Base-by-base conservation (phyloP, 2,113 vertebrate species). In the Otolemur garnettii region DNA sequence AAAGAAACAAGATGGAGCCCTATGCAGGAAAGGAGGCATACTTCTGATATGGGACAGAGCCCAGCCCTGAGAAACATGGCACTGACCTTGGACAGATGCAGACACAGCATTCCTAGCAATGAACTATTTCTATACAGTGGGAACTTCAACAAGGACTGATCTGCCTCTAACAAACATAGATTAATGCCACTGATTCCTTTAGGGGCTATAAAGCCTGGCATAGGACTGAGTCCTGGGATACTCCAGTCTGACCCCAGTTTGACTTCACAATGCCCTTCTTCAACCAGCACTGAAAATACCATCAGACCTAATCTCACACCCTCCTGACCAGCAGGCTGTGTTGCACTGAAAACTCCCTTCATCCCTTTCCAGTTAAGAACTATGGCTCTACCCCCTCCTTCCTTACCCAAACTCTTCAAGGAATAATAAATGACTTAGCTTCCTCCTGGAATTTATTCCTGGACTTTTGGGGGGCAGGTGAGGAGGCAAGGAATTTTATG, bases 391-490 rank as follows among this genome's bases (percentile, higher is more conserved):
- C 22, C 55, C 71, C 24, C 26, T 92, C 59, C 38, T 80, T 83
- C 50, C 28, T 93, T 30, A 45, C 24, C 35, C 2, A 9, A 66
- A 17, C 55, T 91, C 74, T 75, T 96, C 53, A 82, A 95, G 35
- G 84, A 83, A 89, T 69, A 96, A 97, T 96, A 97, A 94, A 84
- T 84, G n/a, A 57, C 64, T 80, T 91, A 92, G 28, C 26, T 90
- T 94, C 53, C 75, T 87, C 92, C 30, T 95, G 69, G 80, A 60
- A 18, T 86, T 85, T 64, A 81, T 94, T 88, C 83, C 66, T 93
- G 91, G 62, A 35, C 6, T 80, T 89, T 91, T 84, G 18, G n/a
- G 9, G 74, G 72, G 10, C 59, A 71, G 17, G 3, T 26, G 24
- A 93, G 24, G 24, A 57, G n/a, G 45, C 64, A 18, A 3, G 8